These are phyloP conservation scores for Hypolimnas misippus DNA, from an alignment of 2,888 invertebrate genomes.

Conservation along the genomic window DNA sequence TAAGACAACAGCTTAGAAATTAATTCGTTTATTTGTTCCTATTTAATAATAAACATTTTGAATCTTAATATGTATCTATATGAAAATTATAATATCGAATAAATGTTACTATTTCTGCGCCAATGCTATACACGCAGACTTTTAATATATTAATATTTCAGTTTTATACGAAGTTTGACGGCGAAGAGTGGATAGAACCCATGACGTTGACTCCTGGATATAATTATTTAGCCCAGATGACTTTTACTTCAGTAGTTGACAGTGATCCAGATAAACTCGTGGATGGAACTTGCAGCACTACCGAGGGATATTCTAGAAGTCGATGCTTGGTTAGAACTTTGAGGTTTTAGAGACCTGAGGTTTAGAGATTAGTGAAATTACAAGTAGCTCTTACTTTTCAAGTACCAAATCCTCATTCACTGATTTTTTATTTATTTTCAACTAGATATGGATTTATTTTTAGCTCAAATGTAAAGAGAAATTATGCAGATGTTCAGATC, in stretches of 20 bases:
- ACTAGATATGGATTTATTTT: constrained; percentile 36
- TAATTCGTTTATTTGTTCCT: too few relatives aligned
- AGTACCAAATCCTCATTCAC: too few relatives aligned
- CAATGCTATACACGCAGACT: too few relatives aligned
- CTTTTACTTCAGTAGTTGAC: constrained; percentile 54
- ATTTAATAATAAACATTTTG: too few relatives aligned
- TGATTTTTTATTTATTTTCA: too few relatives aligned
- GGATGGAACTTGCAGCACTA: constrained; percentile 38
- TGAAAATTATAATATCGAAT: too few relatives aligned
- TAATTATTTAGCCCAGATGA: constrained; percentile 56
- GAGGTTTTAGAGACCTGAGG: not conserved
- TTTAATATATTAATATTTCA: too few relatives aligned
- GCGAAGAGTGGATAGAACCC: constrained; percentile 55
- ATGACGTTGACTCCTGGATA: constrained; percentile 52
- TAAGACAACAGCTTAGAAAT: too few relatives aligned
- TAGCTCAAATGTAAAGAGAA: constrained; percentile 62
- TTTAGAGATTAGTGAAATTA: not conserved
- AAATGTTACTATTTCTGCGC: too few relatives aligned
- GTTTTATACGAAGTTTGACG: constrained; percentile 60
- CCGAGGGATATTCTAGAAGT: constrained; percentile 40
- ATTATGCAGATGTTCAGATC: constrained; percentile 65
- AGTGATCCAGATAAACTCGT: constrained; percentile 51
- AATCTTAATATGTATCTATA: too few relatives aligned
- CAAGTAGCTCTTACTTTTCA: not conserved
- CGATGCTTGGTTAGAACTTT: constrained; percentile 43